Evolutionary conservation across 2,113 vertebrate genomes (phyloP).

Genomic region (Bombycilla garrulus): DNA sequence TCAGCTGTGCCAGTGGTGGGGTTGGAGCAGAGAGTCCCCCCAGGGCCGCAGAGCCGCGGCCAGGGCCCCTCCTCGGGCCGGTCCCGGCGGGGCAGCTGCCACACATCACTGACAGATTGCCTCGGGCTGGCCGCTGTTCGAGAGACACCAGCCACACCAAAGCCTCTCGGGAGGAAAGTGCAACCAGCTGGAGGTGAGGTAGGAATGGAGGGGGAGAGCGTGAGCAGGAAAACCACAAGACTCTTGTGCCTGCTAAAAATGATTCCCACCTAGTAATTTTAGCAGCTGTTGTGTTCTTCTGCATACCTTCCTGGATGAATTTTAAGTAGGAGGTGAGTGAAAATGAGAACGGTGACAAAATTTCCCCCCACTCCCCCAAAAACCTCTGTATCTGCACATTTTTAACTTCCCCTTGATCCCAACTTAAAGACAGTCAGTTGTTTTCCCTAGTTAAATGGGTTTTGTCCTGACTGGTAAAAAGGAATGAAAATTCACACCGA

Average conservation of each 20-base stretch:
- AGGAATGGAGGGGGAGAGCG: not conserved
- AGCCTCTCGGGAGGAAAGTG: not conserved
- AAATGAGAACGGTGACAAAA: slow-evolving; percentile 12
- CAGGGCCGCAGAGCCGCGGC: not conserved
- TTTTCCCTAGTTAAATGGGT: not conserved
- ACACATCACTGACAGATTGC: not conserved
- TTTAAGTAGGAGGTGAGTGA: slow-evolving; percentile 50
- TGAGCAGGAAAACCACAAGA: slow-evolving; percentile 35
- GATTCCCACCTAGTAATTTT: slow-evolving; percentile 47
- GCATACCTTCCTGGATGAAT: slow-evolving; percentile 20
- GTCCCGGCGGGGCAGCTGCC: not conserved
- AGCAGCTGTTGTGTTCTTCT: slow-evolving; percentile 39
- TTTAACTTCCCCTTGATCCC: slow-evolving; percentile 9
- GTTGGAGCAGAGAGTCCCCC: not conserved
- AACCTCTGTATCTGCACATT: slow-evolving; percentile 6
- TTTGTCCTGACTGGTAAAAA: not conserved
- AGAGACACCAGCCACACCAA: not conserved
- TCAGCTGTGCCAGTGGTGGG: slow-evolving; percentile 18
- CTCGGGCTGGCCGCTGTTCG: not conserved
- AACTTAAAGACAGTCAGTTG: not conserved
- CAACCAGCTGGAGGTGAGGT: not conserved
- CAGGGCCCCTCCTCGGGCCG: not conserved
- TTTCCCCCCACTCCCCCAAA: fast-evolving
- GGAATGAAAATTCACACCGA: fast-evolving
- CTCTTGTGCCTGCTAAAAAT: slow-evolving; percentile 31